Percentiles rank a stretch among this genome's conserved stretches.
These are phyloP conservation scores for Anaspis maculata DNA, from an alignment of 2,888 invertebrate genomes.

Conservation along the genomic window DNA sequence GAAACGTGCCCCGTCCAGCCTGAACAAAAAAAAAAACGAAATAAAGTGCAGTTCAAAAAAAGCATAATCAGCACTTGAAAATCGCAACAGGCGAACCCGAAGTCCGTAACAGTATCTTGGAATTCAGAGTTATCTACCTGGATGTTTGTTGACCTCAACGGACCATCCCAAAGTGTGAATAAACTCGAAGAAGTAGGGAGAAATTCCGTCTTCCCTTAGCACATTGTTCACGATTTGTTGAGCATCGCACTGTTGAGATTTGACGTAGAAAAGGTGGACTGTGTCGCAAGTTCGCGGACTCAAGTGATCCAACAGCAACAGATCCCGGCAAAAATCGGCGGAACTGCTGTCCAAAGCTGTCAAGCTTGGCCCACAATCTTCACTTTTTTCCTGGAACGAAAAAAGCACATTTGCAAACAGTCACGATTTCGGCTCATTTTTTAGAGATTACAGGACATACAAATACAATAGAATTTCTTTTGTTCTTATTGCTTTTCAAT, in stretches of 20 bases:
- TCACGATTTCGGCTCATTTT: too few species aligned
- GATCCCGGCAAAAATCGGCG: slow-evolving; percentile 66
- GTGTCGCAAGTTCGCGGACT: slow-evolving; percentile 85
- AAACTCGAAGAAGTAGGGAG: slow-evolving; percentile 49
- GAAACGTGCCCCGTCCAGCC: slow-evolving; percentile 83
- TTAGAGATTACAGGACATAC: too few species aligned
- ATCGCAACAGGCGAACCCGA: too few species aligned
- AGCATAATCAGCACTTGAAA: too few species aligned
- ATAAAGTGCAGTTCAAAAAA: too few species aligned
- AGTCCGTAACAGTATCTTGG: too few species aligned
- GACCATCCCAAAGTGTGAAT: slow-evolving; percentile 77
- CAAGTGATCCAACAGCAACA: slow-evolving; percentile 76
- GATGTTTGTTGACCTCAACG: slow-evolving; percentile 75
- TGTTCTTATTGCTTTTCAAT: too few species aligned
- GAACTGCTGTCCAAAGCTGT: slow-evolving; percentile 63
- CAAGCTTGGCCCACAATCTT: slow-evolving; percentile 47
- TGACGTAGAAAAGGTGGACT: slow-evolving; percentile 89
- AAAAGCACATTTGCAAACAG: too few species aligned
- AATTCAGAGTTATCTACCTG: slow-evolving; percentile 55
- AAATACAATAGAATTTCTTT: too few species aligned
- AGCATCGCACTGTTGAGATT: slow-evolving; percentile 70
- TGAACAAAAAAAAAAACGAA: too few species aligned
- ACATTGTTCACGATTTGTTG: slow-evolving; percentile 76
- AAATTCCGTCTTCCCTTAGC: slow-evolving; percentile 42
- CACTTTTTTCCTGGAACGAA: not conserved